Evolutionary conservation across 2,113 vertebrate genomes (phyloP).

Genomic region (Notiomystis cincta): DNA sequence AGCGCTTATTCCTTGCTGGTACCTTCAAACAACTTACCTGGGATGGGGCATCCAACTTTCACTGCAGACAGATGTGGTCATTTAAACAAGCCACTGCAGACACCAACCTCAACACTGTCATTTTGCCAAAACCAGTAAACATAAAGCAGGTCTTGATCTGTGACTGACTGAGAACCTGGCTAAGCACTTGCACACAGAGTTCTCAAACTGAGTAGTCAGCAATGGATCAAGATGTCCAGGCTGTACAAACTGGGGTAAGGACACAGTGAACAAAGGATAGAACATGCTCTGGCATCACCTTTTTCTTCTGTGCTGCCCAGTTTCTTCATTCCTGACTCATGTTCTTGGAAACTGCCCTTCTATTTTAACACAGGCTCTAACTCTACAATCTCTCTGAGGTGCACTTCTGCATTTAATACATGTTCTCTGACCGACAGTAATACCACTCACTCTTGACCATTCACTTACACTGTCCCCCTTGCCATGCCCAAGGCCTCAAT

Average conservation of each 20-base stretch:
- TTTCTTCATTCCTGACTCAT: neutral
- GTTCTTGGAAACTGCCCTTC: neutral
- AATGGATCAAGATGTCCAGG: neutral
- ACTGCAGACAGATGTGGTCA: neutral
- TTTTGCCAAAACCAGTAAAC: neutral
- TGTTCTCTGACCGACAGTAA: neutral
- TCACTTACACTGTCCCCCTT: neutral
- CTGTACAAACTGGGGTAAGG: neutral
- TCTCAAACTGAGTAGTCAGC: neutral
- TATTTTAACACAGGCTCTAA: neutral
- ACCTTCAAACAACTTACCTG: neutral
- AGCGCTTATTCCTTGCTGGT: neutral
- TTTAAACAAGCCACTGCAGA: neutral
- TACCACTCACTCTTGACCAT: neutral
- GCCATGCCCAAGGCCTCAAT: neutral
- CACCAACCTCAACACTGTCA: neutral
- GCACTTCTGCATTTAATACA: neutral
- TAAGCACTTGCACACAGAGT: neutral
- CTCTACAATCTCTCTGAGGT: neutral
- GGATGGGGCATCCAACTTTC: neutral
- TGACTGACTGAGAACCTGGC: neutral
- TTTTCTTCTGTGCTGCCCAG: neutral
- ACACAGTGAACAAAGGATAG: neutral
- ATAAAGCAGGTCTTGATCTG: neutral
- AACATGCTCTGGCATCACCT: neutral